Evolutionary conservation across 2,113 vertebrate species (phyloP).

Genomic region (Dasyurus viverrinus): DNA sequence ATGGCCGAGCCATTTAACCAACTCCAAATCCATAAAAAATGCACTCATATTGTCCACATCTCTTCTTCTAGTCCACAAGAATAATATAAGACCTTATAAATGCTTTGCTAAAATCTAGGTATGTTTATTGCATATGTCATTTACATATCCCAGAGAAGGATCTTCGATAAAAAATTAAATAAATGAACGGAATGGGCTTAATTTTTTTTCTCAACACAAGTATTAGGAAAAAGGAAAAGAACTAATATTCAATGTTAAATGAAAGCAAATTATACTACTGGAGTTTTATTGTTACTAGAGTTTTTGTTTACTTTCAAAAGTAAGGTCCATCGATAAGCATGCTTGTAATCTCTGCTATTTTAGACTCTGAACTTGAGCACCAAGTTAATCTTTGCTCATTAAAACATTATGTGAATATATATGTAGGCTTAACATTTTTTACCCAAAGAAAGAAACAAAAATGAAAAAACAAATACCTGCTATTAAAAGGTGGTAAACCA

Average conservation of each 20-base stretch:
- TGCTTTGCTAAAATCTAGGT: background rate
- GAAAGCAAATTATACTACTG: background rate
- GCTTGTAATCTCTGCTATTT: background rate
- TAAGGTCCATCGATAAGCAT: too few relatives aligned
- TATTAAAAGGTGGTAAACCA: slow-evolving; percentile 95
- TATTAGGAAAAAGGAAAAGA: background rate
- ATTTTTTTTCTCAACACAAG: background rate
- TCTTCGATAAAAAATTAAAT: background rate
- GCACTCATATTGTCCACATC: background rate
- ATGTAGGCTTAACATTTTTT: background rate
- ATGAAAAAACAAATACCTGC: slow-evolving; percentile 86
- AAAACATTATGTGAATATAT: slow-evolving; percentile 12
- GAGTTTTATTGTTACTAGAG: background rate
- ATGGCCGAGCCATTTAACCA: background rate
- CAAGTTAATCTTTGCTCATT: slow-evolving; percentile 4
- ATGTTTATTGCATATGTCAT: background rate
- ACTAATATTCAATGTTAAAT: background rate
- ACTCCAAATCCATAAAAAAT: background rate
- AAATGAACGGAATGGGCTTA: background rate
- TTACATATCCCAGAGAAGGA: background rate
- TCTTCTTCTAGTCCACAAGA: background rate
- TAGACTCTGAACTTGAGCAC: background rate
- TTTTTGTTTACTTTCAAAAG: slow-evolving; percentile 6
- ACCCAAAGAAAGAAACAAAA: slow-evolving; percentile 31
- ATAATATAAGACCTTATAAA: background rate